These are phyloP conservation scores for Standfussiana lucernea DNA, from an alignment of 2,888 invertebrate genomes.

Conservation along the genomic window DNA sequence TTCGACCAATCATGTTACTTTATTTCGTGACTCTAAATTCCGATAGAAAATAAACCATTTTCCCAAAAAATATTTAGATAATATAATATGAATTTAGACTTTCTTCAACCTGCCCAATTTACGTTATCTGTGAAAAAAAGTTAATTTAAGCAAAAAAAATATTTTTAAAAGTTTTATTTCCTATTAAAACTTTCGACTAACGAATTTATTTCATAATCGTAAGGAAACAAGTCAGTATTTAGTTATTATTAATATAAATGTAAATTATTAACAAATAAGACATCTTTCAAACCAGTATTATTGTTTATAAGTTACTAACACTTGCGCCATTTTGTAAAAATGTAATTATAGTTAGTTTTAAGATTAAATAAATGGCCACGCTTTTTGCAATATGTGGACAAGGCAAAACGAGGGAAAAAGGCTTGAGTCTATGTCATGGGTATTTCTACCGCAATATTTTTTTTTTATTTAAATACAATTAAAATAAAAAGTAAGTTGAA, in stretches of 20 bases:
- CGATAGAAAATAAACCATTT: not conserved
- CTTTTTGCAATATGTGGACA: conserved; percentile 5
- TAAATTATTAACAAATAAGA: conserved; percentile 54
- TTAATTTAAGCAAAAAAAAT: not conserved
- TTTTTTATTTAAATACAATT: not conserved
- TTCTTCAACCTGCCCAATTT: not conserved
- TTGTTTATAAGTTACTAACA: conserved; percentile 59
- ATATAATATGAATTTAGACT: not conserved
- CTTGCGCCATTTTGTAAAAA: conserved; percentile 48
- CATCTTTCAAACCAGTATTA: conserved; percentile 71
- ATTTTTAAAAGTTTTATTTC: not conserved
- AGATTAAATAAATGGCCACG: conserved; percentile 28
- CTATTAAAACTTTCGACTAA: not conserved
- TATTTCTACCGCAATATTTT: not conserved
- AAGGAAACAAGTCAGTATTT: conserved; percentile 44
- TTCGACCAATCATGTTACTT: not conserved
- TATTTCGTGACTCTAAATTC: not conserved
- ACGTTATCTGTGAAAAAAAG: not conserved
- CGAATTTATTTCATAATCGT: conserved; percentile 21
- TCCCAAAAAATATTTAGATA: not conserved
- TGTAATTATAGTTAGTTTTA: conserved; percentile 43
- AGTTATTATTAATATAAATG: conserved; percentile 18
- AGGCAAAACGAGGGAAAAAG: not conserved
- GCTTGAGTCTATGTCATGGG: not conserved
- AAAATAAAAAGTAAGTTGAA: not conserved